Conservation (phyloP, 2,888 invertebrate species). For the Phragmatobia fuliginosa region DNA sequence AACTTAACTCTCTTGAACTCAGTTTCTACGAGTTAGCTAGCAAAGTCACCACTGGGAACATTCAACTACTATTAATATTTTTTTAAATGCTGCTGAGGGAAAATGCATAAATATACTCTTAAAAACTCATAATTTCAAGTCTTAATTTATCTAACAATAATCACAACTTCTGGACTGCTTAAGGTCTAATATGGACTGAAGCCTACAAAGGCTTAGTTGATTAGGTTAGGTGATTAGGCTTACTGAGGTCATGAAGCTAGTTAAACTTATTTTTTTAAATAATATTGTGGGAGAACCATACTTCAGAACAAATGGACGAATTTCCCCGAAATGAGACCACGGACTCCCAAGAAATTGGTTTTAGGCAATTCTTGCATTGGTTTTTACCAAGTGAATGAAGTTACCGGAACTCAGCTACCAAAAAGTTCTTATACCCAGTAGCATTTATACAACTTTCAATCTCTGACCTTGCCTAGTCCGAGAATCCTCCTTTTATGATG, state of each 20-base stretch:
- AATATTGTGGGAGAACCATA: too few species aligned
- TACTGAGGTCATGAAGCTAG: neutral
- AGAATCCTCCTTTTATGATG: neutral
- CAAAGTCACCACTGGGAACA: neutral
- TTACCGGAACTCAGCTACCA: neutral
- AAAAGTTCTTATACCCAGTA: neutral
- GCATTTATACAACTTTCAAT: neutral
- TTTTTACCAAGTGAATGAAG: neutral
- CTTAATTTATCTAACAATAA: neutral
- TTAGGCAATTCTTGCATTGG: too few species aligned
- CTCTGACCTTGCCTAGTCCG: neutral
- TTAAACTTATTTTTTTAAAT: neutral
- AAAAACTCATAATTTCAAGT: neutral
- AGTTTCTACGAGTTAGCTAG: slow-evolving; percentile 25
- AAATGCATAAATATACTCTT: neutral
- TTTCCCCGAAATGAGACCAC: too few species aligned
- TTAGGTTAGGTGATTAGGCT: too few species aligned
- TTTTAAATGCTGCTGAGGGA: neutral
- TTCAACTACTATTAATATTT: neutral
- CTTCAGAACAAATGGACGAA: too few species aligned
- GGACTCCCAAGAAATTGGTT: too few species aligned
- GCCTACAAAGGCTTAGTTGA: neutral
- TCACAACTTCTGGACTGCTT: neutral
- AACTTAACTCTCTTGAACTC: slow-evolving; percentile 37
- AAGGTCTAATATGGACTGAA: neutral